phyloP scores from a whole-genome alignment of 2,113 vertebrate genomes.

The Boulengeromyrus knoepffleri region DNA sequence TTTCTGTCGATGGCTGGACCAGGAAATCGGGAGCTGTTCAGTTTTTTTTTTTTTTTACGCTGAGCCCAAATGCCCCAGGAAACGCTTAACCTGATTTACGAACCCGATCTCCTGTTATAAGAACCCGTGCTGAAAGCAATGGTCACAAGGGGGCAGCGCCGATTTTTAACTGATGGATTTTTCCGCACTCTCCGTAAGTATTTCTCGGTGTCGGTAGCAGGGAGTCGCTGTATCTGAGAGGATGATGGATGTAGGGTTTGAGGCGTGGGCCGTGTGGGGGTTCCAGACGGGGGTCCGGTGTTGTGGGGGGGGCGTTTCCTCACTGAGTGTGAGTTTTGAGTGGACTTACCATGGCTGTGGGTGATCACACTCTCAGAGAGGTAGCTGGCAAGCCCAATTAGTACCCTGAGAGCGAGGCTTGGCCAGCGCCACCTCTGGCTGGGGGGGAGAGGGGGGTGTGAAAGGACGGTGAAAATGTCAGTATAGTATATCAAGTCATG shows the following conservation, averaged over 20 bases:
- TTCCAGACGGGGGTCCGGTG: neutral
- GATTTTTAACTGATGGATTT: neutral
- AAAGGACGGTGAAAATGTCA: slow-evolving; percentile 47
- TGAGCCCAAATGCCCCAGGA: neutral
- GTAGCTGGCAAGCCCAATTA: slow-evolving; percentile 6
- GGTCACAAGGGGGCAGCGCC: neutral
- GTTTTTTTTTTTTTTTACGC: neutral
- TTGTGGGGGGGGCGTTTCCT: neutral
- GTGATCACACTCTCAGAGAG: neutral
- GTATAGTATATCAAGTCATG: slow-evolving; percentile 61
- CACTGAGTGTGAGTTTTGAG: neutral
- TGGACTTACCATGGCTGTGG: neutral
- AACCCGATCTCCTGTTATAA: neutral
- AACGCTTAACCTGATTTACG: neutral
- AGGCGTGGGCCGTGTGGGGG: slow-evolving; percentile 9
- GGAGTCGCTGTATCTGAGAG: neutral
- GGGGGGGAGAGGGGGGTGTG: slow-evolving; percentile 8
- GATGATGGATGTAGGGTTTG: slow-evolving; percentile 20
- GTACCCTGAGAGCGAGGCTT: neutral
- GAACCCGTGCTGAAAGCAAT: neutral
- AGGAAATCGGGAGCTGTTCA: neutral
- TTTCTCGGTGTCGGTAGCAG: neutral
- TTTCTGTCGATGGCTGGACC: neutral
- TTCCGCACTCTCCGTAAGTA: neutral
- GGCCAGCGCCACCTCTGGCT: slow-evolving; percentile 40